phyloP scores from a whole-genome alignment of 2,888 invertebrate species.

The Melanostoma mellinum region DNA sequence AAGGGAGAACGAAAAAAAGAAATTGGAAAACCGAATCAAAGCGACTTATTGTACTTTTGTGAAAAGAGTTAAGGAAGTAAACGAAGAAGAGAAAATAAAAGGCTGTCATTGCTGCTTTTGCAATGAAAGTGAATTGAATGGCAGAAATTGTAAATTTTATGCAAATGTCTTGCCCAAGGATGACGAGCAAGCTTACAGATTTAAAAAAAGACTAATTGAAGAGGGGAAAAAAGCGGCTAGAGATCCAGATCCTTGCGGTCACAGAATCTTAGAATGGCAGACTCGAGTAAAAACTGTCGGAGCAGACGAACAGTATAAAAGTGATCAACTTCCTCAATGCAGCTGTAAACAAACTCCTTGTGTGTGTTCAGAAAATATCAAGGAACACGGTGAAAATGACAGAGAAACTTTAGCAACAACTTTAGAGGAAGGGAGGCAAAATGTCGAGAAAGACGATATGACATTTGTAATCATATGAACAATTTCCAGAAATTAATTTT shows the following conservation, averaged over 20 bases:
- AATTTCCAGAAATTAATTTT: no score
- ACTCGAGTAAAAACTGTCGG: conserved; percentile 1
- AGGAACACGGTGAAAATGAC: background rate
- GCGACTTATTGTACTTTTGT: conserved; percentile 74
- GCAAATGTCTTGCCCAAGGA: conserved; percentile 46
- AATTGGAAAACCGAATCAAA: conserved; percentile 78
- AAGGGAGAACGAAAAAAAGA: conserved; percentile 77
- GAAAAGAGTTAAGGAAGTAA: conserved; percentile 23
- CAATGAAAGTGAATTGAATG: conserved; percentile 28
- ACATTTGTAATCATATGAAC: no score
- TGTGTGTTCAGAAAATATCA: conserved; percentile 1
- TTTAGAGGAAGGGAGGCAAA: no score
- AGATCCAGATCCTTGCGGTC: conserved; percentile 46
- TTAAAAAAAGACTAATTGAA: conserved; percentile 50
- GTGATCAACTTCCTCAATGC: background rate
- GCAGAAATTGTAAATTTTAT: conserved; percentile 22
- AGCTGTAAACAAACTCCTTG: conserved; percentile 11
- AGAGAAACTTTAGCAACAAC: no score
- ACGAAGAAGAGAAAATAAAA: conserved; percentile 3
- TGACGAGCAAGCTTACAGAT: conserved; percentile 21
- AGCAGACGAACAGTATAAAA: background rate
- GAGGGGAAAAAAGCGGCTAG: conserved; percentile 29
- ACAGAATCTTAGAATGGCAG: conserved; percentile 32
- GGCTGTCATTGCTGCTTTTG: conserved; percentile 57
- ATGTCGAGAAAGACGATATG: no score